These are phyloP conservation scores for Poeciliopsis paucimaculata DNA, from an alignment of 2,797 vertebrate genomes.

Conservation along the genomic window DNA sequence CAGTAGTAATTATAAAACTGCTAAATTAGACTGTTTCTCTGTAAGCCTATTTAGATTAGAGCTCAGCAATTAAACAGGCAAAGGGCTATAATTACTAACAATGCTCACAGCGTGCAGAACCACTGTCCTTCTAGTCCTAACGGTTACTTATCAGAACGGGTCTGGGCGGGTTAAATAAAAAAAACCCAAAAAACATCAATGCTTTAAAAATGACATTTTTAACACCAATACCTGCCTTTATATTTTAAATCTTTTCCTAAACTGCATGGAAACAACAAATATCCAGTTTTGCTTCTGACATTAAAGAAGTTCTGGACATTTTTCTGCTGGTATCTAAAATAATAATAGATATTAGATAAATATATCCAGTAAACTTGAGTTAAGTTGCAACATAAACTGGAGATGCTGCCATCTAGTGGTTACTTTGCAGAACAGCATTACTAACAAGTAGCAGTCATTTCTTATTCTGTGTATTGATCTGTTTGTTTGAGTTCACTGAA, in stretches of 20 bases:
- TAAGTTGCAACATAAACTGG: neutral
- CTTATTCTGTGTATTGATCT: too few relatives aligned
- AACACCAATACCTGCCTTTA: neutral
- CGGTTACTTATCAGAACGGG: conserved; percentile 13
- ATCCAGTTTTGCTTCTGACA: neutral
- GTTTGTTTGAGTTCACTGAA: too few relatives aligned
- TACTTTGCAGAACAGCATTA: too few relatives aligned
- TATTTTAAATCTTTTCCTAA: neutral
- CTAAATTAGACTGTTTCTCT: conserved; percentile 74
- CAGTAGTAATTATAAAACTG: conserved; percentile 82
- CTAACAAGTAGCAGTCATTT: too few relatives aligned
- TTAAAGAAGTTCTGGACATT: neutral
- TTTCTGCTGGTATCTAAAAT: neutral
- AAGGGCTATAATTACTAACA: conserved; percentile 69
- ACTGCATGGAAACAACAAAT: neutral
- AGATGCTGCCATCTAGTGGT: conserved; percentile 3
- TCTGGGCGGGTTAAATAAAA: neutral
- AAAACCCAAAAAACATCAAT: too few relatives aligned
- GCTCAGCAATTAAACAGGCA: conserved; percentile 71
- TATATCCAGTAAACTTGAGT: neutral
- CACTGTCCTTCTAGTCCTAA: conserved; percentile 1
- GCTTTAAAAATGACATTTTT: neutral
- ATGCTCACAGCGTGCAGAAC: conserved; percentile 50
- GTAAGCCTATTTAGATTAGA: conserved; percentile 71
- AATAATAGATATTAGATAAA: neutral